Percentiles rank a stretch among this genome's conserved stretches.
Evolutionary conservation across 2,113 vertebrate species (phyloP).

Genomic region (Limnothrissa miodon): DNA sequence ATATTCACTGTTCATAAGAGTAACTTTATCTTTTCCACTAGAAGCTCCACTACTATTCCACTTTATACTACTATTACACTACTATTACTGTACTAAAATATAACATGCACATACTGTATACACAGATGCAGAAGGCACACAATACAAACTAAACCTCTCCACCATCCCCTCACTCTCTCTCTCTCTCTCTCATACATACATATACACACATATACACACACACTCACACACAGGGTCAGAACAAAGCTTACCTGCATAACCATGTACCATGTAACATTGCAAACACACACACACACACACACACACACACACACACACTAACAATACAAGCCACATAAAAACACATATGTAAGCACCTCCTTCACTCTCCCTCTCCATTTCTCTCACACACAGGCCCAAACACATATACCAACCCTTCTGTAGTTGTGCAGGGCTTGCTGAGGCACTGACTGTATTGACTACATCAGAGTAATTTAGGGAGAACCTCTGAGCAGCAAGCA

Average conservation of each 20-base stretch:
- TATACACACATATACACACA: neutral
- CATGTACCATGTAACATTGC: too few relatives aligned
- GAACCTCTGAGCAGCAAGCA: conserved; percentile 45
- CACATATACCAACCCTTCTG: neutral
- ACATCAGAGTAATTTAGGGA: conserved; percentile 53
- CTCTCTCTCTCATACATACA: neutral
- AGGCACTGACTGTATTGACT: conserved; percentile 57
- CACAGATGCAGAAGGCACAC: neutral
- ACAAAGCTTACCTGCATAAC: neutral
- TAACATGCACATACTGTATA: neutral
- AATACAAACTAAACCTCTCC: neutral
- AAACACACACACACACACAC: neutral
- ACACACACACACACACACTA: neutral
- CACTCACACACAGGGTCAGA: neutral
- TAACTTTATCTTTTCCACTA: too few relatives aligned
- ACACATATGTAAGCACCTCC: neutral
- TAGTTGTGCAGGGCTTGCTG: neutral
- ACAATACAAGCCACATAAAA: neutral
- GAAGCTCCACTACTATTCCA: neutral
- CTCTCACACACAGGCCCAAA: neutral
- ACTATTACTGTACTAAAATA: neutral
- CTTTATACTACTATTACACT: neutral
- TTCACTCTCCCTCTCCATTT: neutral
- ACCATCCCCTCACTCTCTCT: neutral
- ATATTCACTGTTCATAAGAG: too few relatives aligned